Percentiles rank a stretch among this genome's conserved stretches.
phyloP scores from a whole-genome alignment of 2,797 vertebrate species.

The Cuculus canorus region DNA sequence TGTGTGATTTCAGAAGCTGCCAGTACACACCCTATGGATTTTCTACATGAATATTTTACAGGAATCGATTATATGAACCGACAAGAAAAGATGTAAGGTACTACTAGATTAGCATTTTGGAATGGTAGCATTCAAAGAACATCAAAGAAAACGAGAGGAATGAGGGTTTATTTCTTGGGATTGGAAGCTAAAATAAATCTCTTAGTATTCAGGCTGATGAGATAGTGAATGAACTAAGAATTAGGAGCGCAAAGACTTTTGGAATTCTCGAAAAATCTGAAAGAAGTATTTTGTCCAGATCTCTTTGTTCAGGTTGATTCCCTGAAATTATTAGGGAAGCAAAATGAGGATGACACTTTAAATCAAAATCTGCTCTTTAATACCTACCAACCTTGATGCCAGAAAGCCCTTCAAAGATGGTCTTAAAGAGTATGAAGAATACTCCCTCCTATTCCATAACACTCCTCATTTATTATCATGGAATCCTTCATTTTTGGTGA shows the following conservation, averaged over 20 bases:
- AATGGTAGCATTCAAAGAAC: not conserved
- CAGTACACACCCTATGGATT: not conserved
- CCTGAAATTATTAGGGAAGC: not conserved
- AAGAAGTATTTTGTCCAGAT: not conserved
- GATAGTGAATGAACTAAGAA: not conserved
- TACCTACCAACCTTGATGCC: not conserved
- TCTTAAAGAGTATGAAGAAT: not conserved
- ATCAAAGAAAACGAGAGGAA: not conserved
- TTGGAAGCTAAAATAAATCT: not conserved
- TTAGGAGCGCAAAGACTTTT: not conserved
- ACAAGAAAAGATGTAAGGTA: not conserved
- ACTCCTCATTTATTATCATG: not conserved
- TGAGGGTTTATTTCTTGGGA: not conserved
- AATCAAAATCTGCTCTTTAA: not conserved
- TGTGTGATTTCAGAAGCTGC: not conserved
- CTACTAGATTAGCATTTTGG: not conserved
- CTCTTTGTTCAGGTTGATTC: not conserved
- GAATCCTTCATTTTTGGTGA: not conserved
- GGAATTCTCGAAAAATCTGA: not conserved
- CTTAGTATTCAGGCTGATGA: not conserved
- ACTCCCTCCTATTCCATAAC: not conserved
- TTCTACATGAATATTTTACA: not conserved
- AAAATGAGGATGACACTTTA: not conserved
- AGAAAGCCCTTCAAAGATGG: not conserved
- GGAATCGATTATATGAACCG: not conserved